phyloP scores from a whole-genome alignment of 2,797 vertebrate species.

The Sciurus vulgaris region DNA sequence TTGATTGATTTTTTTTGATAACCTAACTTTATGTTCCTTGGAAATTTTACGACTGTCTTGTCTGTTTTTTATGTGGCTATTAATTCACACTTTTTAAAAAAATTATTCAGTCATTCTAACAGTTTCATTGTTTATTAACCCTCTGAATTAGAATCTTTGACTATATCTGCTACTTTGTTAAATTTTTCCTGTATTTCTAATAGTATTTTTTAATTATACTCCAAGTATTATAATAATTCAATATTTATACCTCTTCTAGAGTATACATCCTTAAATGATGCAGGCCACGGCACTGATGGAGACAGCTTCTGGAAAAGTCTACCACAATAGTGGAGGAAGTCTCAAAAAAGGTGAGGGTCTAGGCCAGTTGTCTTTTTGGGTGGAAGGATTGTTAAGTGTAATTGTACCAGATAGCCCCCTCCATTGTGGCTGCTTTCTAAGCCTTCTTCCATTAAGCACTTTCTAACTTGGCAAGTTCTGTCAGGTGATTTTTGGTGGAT shows the following conservation, averaged over 20 bases:
- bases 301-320: not conserved
- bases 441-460: not conserved
- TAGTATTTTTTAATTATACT: conserved; percentile 22
- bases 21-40: not conserved
- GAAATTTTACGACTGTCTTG: conserved; percentile 25
- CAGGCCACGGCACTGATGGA: conserved; percentile 3
- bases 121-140: conserved; percentile 17
- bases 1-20: not conserved
- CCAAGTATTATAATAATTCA: not conserved
- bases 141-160: conserved; percentile 27
- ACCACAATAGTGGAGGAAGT: not conserved
- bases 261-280: conserved; percentile 29
- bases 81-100: conserved; percentile 1
- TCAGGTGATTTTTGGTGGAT: not conserved
- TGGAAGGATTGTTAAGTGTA: not conserved
- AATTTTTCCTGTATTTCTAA: conserved; percentile 35
- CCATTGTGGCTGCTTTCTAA: not conserved
- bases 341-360: conserved; percentile 65
- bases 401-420: not conserved
- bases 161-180: not conserved
- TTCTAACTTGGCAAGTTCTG: not conserved
- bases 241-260: conserved; percentile 67
- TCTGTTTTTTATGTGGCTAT: not conserved
- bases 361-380: not conserved
- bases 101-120: not conserved